Evolutionary conservation across 2,113 vertebrate genomes (phyloP).

Genomic region (Nycticebus coucang): DNA sequence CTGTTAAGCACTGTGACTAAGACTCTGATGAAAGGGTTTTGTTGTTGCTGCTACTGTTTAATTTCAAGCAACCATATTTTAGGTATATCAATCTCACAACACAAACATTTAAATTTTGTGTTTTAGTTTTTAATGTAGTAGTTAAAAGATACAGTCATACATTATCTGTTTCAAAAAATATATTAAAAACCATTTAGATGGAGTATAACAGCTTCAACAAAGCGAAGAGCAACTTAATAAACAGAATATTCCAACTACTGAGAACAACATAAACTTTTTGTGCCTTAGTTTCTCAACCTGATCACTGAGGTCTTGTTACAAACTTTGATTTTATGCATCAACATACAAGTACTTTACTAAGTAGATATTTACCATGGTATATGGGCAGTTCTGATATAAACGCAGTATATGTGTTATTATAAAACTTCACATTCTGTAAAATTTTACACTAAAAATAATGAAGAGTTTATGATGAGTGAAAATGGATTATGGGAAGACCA

Average conservation of each 20-base stretch:
- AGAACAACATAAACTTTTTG: background rate
- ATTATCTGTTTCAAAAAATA: background rate
- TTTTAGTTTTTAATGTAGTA: background rate
- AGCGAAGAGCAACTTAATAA: background rate
- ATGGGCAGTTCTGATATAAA: slow-evolving; percentile 29
- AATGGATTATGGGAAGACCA: background rate
- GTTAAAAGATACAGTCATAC: slow-evolving; percentile 4
- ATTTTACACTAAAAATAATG: background rate
- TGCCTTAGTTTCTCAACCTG: background rate
- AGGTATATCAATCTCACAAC: background rate
- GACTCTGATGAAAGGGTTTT: background rate
- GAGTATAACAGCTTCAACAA: background rate
- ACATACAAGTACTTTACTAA: background rate
- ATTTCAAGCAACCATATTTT: background rate
- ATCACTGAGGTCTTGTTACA: background rate
- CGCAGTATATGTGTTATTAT: background rate
- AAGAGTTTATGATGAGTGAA: background rate
- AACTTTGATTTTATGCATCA: background rate
- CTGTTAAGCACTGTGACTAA: background rate
- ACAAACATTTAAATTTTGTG: background rate
- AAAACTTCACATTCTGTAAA: slow-evolving; percentile 17
- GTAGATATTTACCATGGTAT: background rate
- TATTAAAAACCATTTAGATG: background rate
- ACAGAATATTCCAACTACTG: background rate
- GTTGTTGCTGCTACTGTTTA: background rate